Conservation (phyloP, 2,113 vertebrate genomes). For the Carassius gibelio region DNA sequence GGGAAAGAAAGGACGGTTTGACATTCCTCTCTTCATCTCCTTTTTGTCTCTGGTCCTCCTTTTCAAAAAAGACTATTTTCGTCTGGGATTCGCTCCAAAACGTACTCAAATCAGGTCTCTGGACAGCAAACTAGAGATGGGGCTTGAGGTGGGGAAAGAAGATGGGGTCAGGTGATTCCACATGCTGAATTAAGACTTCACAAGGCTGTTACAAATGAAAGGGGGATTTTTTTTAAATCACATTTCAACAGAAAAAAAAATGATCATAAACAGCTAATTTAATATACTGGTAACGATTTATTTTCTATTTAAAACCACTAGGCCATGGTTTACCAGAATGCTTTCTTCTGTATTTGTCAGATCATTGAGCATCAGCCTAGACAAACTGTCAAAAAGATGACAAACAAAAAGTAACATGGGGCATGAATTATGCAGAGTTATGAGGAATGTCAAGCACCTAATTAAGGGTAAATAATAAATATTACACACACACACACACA, state of each 20-base stretch:
- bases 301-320: conserved; percentile 32
- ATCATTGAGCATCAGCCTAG: background rate
- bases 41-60: conserved; percentile 30
- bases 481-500: background rate
- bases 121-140: conserved; percentile 44
- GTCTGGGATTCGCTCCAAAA: conserved; percentile 54
- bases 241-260: conserved; percentile 45
- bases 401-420: background rate
- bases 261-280: conserved; percentile 53
- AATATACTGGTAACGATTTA: conserved; percentile 42
- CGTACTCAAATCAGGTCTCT: conserved; percentile 41
- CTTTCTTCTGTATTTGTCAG: conserved; percentile 32
- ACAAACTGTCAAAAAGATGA: background rate
- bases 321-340: conserved; percentile 30
- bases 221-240: no score
- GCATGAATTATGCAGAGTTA: background rate
- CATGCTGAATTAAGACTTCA: conserved; percentile 48
- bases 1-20: conserved; percentile 49
- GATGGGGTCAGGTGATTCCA: conserved; percentile 49
- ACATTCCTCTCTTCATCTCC: conserved; percentile 47
- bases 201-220: background rate
- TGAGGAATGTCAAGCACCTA: background rate
- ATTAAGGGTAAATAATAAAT: background rate
- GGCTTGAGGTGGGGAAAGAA: conserved; percentile 28
- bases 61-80: conserved; percentile 52